Evolutionary conservation across 2,797 vertebrate genomes (phyloP).

Genomic region (Muraenolepis orangiensis): DNA sequence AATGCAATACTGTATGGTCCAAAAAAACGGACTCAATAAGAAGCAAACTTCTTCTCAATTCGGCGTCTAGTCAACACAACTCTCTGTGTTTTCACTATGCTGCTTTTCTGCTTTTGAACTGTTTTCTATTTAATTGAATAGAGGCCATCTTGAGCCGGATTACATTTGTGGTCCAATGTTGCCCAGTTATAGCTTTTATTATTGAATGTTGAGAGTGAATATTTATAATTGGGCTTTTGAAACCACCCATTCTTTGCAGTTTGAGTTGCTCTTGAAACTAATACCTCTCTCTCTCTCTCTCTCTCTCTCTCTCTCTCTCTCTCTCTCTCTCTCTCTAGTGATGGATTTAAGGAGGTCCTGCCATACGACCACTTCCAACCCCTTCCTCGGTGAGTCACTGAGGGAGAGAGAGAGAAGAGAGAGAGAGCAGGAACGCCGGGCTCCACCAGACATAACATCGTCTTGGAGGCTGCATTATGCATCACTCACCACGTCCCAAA

Average conservation of each 20-base stretch:
- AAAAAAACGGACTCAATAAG: background rate
- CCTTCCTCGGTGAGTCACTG: conserved; percentile 84
- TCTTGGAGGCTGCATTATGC: background rate
- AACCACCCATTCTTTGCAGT: background rate
- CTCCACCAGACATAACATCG: background rate
- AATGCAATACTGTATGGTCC: no score
- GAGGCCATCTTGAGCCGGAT: background rate
- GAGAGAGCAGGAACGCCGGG: background rate
- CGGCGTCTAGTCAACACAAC: background rate
- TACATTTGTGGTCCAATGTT: background rate
- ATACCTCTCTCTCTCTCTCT: background rate
- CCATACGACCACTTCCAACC: conserved; percentile 94
- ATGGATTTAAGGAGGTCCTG: conserved; percentile 96
- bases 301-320: background rate
- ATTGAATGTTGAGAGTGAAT: background rate
- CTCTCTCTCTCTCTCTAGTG: conserved; percentile 61
- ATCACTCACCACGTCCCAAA: conserved; percentile 1
- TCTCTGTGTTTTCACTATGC: background rate
- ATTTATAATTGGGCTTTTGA: background rate
- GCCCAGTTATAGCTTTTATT: background rate
- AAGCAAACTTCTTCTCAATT: no score
- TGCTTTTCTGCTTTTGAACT: background rate
- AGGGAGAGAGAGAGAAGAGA: no score
- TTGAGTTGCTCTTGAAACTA: background rate
- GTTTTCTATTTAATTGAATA: background rate